Conservation (phyloP, 2,888 invertebrate genomes). For the Cheilosia vernalis region DNA sequence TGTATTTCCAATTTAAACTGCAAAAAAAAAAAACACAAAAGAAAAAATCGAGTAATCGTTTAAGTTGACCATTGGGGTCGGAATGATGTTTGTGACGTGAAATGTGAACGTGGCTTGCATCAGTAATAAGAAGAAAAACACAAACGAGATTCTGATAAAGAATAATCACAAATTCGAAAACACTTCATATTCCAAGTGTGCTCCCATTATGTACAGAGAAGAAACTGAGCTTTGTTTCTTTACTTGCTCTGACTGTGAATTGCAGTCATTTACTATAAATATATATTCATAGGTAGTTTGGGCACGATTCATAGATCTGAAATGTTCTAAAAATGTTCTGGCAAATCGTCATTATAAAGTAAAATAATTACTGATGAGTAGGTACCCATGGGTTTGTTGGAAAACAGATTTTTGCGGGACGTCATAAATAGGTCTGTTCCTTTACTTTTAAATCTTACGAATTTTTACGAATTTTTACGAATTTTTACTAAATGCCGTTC, state of each 20-base stretch:
- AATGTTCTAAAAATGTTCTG: not conserved
- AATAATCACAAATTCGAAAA: slow-evolving; percentile 36
- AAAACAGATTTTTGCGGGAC: too few relatives aligned
- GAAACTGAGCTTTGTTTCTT: slow-evolving; percentile 19
- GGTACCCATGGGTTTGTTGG: too few relatives aligned
- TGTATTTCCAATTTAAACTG: not conserved
- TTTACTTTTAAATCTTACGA: too few relatives aligned
- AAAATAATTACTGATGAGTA: not conserved
- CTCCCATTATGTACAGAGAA: slow-evolving; percentile 14
- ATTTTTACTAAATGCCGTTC: too few relatives aligned
- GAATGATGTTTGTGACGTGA: slow-evolving; percentile 36
- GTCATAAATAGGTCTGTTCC: too few relatives aligned
- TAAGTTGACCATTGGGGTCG: slow-evolving; percentile 34
- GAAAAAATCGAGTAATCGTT: slow-evolving; percentile 23
- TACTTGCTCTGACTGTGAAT: slow-evolving; percentile 29
- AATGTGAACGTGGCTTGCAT: slow-evolving; percentile 28
- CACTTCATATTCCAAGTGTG: slow-evolving; percentile 26
- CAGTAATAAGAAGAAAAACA: not conserved
- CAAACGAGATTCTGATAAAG: slow-evolving; percentile 37
- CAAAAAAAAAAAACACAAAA: not conserved
- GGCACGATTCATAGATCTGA: slow-evolving; percentile 13
- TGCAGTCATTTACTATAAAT: slow-evolving; percentile 15
- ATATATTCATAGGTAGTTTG: not conserved
- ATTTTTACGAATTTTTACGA: too few relatives aligned
- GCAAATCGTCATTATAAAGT: not conserved